Evolutionary conservation across 2,113 vertebrate genomes (phyloP).

Genomic region (Tautogolabrus adspersus): DNA sequence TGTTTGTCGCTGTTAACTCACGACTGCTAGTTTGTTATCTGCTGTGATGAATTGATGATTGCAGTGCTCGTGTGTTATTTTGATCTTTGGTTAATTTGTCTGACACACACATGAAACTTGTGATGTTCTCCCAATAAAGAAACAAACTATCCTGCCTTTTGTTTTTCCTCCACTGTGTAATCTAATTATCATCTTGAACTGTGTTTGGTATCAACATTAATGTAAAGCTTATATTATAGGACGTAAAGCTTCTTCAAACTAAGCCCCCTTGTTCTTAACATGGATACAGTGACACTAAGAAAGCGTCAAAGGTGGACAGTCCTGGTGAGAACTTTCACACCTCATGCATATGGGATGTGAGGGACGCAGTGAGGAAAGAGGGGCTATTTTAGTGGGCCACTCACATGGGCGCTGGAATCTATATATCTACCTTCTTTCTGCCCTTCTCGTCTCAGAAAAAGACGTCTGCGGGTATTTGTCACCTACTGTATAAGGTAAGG

Average conservation of each 20-base stretch:
- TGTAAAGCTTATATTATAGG: neutral
- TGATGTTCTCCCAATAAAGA: slow-evolving; percentile 22
- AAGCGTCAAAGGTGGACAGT: slow-evolving; percentile 33
- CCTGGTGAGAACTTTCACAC: slow-evolving; percentile 58
- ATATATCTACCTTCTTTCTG: slow-evolving; percentile 75
- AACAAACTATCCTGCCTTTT: neutral
- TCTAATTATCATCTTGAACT: neutral
- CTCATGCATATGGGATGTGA: slow-evolving; percentile 41
- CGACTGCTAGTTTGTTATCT: neutral
- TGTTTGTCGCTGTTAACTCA: slow-evolving; percentile 4
- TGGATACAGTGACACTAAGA: slow-evolving; percentile 8
- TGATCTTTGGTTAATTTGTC: neutral
- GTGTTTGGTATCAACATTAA: neutral
- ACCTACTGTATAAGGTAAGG: slow-evolving; percentile 66
- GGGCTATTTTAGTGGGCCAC: slow-evolving; percentile 81
- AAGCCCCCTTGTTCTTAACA: neutral
- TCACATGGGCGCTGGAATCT: slow-evolving; percentile 75
- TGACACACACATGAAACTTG: neutral
- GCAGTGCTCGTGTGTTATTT: neutral
- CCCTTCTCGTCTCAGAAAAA: slow-evolving; percentile 59
- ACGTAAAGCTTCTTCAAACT: neutral
- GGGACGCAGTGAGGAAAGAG: slow-evolving; percentile 52
- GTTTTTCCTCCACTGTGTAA: neutral
- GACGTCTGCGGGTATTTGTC: slow-evolving; percentile 38
- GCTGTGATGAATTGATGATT: neutral